These are phyloP conservation scores for Caenorhabditis latens DNA, from an alignment of 1,140 invertebrate genomes.

Conservation along the genomic window DNA sequence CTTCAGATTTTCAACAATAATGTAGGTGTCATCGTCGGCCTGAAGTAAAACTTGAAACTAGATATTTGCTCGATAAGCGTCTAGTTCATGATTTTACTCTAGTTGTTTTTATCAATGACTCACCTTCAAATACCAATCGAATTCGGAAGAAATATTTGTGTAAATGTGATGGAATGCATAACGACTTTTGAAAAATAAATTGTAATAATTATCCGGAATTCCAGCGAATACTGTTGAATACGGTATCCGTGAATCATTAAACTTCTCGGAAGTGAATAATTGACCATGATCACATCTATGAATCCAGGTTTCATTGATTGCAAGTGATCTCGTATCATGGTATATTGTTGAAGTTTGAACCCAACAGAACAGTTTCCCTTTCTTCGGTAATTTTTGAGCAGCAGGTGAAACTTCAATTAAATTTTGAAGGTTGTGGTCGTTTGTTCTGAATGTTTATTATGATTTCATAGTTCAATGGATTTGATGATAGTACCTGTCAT, in stretches of 20 bases:
- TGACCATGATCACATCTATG: constrained; percentile 60
- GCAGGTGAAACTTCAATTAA: constrained; percentile 54
- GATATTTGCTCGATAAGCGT: constrained; percentile 61
- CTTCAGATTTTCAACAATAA: constrained; percentile 78
- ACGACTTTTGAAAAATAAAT: constrained; percentile 57
- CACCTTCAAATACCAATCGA: constrained; percentile 64
- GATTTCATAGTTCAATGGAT: neutral
- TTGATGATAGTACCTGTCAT: neutral
- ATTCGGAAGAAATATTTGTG: constrained; percentile 56
- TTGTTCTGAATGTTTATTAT: neutral
- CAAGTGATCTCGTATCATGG: constrained; percentile 56
- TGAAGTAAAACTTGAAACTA: constrained; percentile 73
- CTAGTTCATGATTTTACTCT: too few relatives aligned
- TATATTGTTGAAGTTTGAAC: constrained; percentile 63
- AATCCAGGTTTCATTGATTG: constrained; percentile 60
- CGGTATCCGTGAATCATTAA: constrained; percentile 52
- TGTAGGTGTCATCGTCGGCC: constrained; percentile 78
- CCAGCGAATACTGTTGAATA: constrained; percentile 57
- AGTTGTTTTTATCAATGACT: neutral
- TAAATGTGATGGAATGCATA: constrained; percentile 58
- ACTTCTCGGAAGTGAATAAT: constrained; percentile 55
- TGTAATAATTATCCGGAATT: constrained; percentile 38
- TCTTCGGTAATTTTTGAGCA: constrained; percentile 38
- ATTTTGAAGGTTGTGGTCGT: neutral
- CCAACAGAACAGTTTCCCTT: constrained; percentile 59